A percentile compares a stretch with the other conserved stretches of the same genome.
phyloP scores from a whole-genome alignment of 1,140 invertebrate genomes.

The Pogonus chalceus region DNA sequence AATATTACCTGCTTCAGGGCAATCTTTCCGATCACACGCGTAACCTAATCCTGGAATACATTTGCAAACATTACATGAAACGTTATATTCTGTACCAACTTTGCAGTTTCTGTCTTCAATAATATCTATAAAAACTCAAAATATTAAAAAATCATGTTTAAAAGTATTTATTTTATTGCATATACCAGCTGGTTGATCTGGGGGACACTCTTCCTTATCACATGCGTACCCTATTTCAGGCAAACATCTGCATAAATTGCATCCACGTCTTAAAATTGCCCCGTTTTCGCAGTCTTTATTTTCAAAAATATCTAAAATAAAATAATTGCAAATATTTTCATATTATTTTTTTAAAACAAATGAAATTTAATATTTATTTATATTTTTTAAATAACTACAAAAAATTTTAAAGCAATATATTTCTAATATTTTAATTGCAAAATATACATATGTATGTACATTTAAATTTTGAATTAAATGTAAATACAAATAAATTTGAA shows the following conservation, averaged over 20 bases:
- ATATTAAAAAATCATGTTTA: neutral
- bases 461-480: too few species aligned
- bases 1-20: neutral
- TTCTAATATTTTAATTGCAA: too few species aligned
- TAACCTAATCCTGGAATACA: conserved; percentile 2
- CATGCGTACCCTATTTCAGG: neutral
- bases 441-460: too few species aligned
- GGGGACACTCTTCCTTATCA: neutral
- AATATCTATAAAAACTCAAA: neutral
- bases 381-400: too few species aligned
- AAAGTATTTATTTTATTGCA: neutral
- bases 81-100: neutral
- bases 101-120: neutral
- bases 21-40: neutral
- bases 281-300: neutral
- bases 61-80: neutral
- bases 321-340: too few species aligned
- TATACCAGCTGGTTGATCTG: neutral
- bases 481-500: too few species aligned
- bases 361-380: too few species aligned
- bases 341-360: too few species aligned
- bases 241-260: neutral
- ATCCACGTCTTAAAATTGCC: neutral
- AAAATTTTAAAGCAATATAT: too few species aligned
- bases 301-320: conserved; percentile 4